Base-by-base conservation (phyloP, 2,888 invertebrate genomes). In the Metacarcinus magister region DNA sequence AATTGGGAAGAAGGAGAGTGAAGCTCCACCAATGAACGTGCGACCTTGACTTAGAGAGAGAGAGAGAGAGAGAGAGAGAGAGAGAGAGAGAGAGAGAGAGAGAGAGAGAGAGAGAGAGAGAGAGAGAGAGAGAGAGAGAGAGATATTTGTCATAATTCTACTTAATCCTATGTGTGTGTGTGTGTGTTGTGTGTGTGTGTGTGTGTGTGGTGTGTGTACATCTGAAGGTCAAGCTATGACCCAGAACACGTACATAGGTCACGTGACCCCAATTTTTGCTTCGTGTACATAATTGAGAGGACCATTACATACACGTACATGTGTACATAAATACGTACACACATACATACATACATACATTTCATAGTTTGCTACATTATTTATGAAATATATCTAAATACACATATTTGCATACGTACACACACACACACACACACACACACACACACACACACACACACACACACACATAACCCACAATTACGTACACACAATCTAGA, bases 381-480 rank as follows among this genome's bases (percentile, higher is more conserved):
- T 28, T 7, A 8, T 28, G 23, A 43, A 0, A 39, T 39, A 1
- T 19, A 89, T 5, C 8, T 19, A 89, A 5, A 89, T 5, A 89
- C 39, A 89, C 89, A 32, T 5, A 89, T 13, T 10, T 8, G 39
- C 89, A 89, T 8, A 89, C 89, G 39, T 8, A 43, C 82, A 82
- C 82, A 82, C 82, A 82, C 89, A 89, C 89, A 89, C 89, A 89
- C 89, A 89, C 89, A 89, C 89, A 89, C 89, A 89, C 89, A 89
- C 89, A 89, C 89, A 89, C 89, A 89, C 89, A 89, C 89, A 89
- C 89, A 89, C 89, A 89, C 89, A 43, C 89, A 89, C 39, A 28
- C 89, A 89, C 39, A 0, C 39, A 43, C 89, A 28, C 13, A 43
- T 39, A 89, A 7, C 60, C 13, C 60, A 67, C 10, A 67, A 67